Percentiles rank a stretch among this genome's conserved stretches.
These are phyloP conservation scores for Anarhynchus alexandrinus DNA, from an alignment of 2,113 vertebrate species.

Conservation along the genomic window DNA sequence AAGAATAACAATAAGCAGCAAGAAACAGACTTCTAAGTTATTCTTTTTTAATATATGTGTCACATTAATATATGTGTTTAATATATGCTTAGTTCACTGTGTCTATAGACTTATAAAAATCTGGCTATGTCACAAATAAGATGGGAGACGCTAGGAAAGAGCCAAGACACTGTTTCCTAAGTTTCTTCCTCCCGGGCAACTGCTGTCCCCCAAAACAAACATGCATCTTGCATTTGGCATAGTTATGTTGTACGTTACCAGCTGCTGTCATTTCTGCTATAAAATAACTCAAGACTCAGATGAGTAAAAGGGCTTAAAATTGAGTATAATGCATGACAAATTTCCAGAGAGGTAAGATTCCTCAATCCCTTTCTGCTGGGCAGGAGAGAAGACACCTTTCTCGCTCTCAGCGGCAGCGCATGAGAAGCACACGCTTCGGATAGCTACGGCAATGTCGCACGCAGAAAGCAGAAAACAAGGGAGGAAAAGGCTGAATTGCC, in stretches of 20 bases:
- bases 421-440: not conserved
- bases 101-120: not conserved
- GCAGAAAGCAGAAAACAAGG: not conserved
- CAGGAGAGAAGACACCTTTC: not conserved
- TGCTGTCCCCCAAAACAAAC: not conserved
- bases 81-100: not conserved
- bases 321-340: not conserved
- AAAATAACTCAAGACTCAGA: not conserved
- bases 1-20: not conserved
- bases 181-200: not conserved
- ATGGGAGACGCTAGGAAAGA: not conserved
- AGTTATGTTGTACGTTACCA: not conserved
- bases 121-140: not conserved
- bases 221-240: not conserved
- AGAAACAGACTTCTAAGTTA: not conserved
- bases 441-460: not conserved
- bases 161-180: not conserved
- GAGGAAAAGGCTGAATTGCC: not conserved
- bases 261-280: not conserved
- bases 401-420: not conserved
- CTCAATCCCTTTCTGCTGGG: not conserved
- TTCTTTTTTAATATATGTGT: not conserved
- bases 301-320: not conserved
- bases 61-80: not conserved
- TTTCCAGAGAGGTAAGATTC: not conserved